Evolutionary conservation across 2,113 vertebrate species (phyloP).

Genomic region (Agelaius tricolor): DNA sequence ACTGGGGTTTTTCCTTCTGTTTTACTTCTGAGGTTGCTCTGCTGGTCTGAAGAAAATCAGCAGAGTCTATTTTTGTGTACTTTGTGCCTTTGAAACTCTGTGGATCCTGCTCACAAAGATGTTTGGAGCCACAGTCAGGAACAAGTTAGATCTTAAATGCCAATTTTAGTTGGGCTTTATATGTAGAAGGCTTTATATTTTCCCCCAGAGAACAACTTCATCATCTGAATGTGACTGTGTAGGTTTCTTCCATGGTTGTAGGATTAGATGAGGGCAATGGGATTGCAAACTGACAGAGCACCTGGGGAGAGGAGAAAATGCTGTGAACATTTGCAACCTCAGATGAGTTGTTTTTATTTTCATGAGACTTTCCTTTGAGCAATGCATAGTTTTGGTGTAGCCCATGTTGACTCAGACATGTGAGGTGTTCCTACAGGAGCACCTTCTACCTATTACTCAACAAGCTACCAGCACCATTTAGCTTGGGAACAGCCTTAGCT

Average conservation of each 20-base stretch:
- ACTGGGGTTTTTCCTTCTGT: neutral
- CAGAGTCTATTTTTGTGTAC: neutral
- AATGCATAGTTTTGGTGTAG: neutral
- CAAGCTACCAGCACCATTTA: neutral
- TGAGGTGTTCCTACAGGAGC: neutral
- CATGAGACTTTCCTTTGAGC: neutral
- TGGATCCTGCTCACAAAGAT: neutral
- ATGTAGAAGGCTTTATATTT: neutral
- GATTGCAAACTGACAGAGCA: neutral
- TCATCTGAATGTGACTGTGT: neutral
- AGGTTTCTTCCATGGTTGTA: neutral
- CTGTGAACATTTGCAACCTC: neutral
- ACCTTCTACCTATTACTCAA: neutral
- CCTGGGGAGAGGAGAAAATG: neutral
- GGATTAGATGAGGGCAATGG: neutral
- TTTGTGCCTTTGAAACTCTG: neutral
- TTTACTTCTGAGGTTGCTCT: neutral
- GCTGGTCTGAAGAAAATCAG: neutral
- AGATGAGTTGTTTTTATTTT: neutral
- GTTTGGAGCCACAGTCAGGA: neutral
- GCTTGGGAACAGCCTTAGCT: neutral
- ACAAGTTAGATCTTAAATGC: neutral
- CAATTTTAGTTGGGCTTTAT: neutral
- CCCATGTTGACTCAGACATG: neutral
- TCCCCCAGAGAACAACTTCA: neutral